These are phyloP conservation scores for Rhincodon typus DNA, from an alignment of 2,797 vertebrate species.

Conservation along the genomic window DNA sequence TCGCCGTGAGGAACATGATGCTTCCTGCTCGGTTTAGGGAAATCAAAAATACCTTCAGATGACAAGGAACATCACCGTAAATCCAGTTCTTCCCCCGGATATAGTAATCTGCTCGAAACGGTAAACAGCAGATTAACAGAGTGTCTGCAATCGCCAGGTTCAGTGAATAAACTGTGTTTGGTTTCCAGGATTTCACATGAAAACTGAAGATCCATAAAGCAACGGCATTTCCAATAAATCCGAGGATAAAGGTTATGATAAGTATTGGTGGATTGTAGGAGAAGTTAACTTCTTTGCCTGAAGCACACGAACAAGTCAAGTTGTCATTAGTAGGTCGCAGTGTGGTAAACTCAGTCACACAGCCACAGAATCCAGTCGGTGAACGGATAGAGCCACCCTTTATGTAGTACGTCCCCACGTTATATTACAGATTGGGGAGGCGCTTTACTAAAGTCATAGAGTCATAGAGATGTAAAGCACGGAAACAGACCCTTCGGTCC, in stretches of 20 bases:
- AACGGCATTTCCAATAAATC: background rate
- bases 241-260: background rate
- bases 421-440: background rate
- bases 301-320: background rate
- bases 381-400: background rate
- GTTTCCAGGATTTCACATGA: background rate
- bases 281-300: too few species aligned
- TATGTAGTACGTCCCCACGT: background rate
- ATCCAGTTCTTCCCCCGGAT: background rate
- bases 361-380: background rate
- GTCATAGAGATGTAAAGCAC: background rate
- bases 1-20: background rate
- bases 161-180: slow-evolving; percentile 12
- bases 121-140: slow-evolving; percentile 16
- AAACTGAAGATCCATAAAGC: slow-evolving; percentile 32
- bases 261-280: background rate
- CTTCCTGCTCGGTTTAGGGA: background rate
- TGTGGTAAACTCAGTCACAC: background rate
- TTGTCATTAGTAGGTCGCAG: background rate
- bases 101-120: slow-evolving; percentile 22
- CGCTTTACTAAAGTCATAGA: too few species aligned
- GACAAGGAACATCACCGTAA: background rate
- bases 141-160: slow-evolving; percentile 11
- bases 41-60: background rate
- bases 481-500: too few species aligned